Evolutionary conservation across 2,888 invertebrate genomes (phyloP).

Genomic region (Caenorhabditis sp.): DNA sequence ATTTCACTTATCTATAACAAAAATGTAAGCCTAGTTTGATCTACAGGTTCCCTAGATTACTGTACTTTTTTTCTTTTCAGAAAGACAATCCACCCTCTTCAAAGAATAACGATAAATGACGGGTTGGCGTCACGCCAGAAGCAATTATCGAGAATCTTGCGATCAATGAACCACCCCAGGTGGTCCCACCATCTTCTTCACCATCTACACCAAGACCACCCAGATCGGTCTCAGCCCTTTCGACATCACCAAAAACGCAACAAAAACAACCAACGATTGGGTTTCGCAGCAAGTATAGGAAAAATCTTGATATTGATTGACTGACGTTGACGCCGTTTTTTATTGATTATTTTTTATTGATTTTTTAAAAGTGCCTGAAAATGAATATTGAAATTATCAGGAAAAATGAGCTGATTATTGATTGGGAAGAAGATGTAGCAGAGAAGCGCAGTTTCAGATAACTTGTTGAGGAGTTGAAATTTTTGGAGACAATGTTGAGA

Average conservation of each 20-base stretch:
- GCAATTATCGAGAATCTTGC: neutral
- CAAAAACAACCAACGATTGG: neutral
- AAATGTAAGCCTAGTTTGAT: neutral
- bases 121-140: slow-evolving; percentile 35
- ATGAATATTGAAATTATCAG: neutral
- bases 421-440: no score
- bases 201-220: neutral
- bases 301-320: neutral
- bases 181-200: neutral
- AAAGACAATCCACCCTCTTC: slow-evolving; percentile 6
- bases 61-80: slow-evolving; percentile 4
- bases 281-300: neutral
- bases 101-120: slow-evolving; percentile 30
- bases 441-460: neutral
- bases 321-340: neutral
- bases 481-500: neutral
- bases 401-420: no score
- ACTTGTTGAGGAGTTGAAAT: neutral
- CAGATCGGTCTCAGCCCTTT: neutral
- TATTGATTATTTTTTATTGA: neutral
- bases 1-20: slow-evolving; percentile 6
- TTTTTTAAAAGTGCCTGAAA: neutral
- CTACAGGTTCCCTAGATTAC: neutral
- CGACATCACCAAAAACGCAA: neutral
- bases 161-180: neutral